Evolutionary conservation across 1,140 invertebrate genomes (phyloP).

Genomic region (Lerema accius): DNA sequence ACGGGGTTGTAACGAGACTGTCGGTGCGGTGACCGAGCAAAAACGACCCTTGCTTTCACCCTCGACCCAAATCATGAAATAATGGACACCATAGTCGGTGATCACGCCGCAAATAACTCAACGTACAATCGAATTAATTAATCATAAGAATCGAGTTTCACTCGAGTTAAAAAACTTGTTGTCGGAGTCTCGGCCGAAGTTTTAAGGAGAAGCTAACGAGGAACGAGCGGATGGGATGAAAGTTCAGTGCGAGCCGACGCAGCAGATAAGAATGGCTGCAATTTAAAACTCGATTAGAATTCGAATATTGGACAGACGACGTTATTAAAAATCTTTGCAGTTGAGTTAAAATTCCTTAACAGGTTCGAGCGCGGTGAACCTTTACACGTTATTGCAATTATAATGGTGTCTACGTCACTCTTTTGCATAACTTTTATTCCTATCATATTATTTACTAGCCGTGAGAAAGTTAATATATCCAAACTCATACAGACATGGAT

Average conservation of each 20-base stretch:
- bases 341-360: neutral
- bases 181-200: conserved; percentile 67
- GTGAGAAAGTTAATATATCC: too few species aligned
- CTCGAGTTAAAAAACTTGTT: conserved; percentile 77
- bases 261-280: conserved; percentile 78
- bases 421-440: neutral
- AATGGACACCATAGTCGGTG: conserved; percentile 62
- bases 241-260: conserved; percentile 63
- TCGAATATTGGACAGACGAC: conserved; percentile 63
- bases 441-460: too few species aligned
- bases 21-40: conserved; percentile 68
- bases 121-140: conserved; percentile 80
- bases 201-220: conserved; percentile 81
- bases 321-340: conserved; percentile 66
- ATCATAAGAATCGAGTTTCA: conserved; percentile 71
- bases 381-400: neutral
- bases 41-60: conserved; percentile 53
- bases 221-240: conserved; percentile 74
- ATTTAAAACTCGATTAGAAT: conserved; percentile 82
- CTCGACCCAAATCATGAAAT: conserved; percentile 67
- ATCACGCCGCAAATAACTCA: conserved; percentile 64
- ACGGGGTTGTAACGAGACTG: conserved; percentile 61
- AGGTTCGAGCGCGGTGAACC: neutral
- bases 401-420: neutral
- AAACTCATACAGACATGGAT: too few species aligned